Base-by-base conservation (phyloP, 2,888 invertebrate species). In the Ichneumoninae sp. region DNA sequence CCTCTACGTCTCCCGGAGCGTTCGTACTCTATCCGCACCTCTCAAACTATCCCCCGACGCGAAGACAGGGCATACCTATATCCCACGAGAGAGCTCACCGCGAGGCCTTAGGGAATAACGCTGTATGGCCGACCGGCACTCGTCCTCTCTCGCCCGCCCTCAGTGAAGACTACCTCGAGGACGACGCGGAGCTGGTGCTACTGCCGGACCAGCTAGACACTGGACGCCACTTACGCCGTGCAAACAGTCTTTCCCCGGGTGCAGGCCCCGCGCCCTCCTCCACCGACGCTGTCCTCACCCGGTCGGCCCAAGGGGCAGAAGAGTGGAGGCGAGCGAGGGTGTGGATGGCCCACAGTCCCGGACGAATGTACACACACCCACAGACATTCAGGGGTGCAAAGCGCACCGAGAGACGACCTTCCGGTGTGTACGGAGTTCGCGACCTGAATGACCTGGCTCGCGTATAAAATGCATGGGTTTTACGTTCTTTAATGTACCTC, bases 301-400 rank as follows among this genome's bases (percentile, higher is more conserved):
- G 74, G 62, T 30, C 87, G 69, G 84, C 80, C 88, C 82, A 89
- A 88, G 89, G 88, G 87, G 30, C 13, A 33, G 87, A 89, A 88
- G 88, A 87, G 87, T 87, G 94, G 93, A 94, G 94, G 94, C 94
- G 94, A 94, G 94, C 94, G 94, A 94, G 44, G 44, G 94, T 93
- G 93, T 52, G 76, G 60, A 69, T 26, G 40, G 19, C 68, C 40
- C 70, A 19, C 70, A 33, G 44, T 33, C 80, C 74, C 52, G 33
- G 40, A 26, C 69, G 30, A 57, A 60, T 13, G 66, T 62, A 62
- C 62, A 65, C 68, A 71, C 57, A 83, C 47, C 93, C 94, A 94
- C 16, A 50, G 10, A 94, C 93, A 30, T n/a, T 68, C 40, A 30
- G 66, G 66, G 66, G 3, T 57, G 40, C 44, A 57, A 54, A 44